Conservation (phyloP, 2,797 vertebrate genomes). For the Tinamus major region DNA sequence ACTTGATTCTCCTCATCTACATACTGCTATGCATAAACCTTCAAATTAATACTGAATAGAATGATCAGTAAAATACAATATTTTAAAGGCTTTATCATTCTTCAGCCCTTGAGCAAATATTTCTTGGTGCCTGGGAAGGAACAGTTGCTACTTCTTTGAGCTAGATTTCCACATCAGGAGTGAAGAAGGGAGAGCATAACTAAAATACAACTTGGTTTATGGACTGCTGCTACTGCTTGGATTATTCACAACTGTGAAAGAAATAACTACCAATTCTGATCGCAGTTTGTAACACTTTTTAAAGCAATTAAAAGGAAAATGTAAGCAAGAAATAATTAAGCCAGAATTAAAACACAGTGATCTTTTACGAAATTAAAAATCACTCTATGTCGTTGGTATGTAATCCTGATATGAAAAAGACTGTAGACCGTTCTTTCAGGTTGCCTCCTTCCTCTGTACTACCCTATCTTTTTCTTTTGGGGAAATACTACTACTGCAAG, state of each 20-base stretch:
- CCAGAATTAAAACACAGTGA: background rate
- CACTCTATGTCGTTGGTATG: background rate
- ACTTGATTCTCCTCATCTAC: fast-evolving
- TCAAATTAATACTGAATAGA: background rate
- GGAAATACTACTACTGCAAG: background rate
- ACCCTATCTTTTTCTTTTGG: background rate
- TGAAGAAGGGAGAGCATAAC: constrained; percentile 23
- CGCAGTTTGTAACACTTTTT: background rate
- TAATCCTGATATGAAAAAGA: background rate
- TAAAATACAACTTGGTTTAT: constrained; percentile 6
- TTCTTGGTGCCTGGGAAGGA: background rate
- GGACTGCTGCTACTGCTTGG: background rate
- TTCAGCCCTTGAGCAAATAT: background rate
- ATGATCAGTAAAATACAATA: background rate
- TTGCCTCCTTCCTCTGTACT: background rate
- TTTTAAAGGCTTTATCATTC: background rate
- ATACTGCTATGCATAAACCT: background rate
- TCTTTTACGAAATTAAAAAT: background rate
- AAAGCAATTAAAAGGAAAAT: background rate
- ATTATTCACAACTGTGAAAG: constrained; percentile 41
- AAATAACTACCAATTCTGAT: background rate
- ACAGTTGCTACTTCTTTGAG: background rate
- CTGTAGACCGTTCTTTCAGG: background rate
- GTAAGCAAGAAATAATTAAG: background rate
- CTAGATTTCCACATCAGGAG: background rate